Base-by-base conservation (phyloP, 2,113 vertebrate genomes). In the Notothenia rossii region DNA sequence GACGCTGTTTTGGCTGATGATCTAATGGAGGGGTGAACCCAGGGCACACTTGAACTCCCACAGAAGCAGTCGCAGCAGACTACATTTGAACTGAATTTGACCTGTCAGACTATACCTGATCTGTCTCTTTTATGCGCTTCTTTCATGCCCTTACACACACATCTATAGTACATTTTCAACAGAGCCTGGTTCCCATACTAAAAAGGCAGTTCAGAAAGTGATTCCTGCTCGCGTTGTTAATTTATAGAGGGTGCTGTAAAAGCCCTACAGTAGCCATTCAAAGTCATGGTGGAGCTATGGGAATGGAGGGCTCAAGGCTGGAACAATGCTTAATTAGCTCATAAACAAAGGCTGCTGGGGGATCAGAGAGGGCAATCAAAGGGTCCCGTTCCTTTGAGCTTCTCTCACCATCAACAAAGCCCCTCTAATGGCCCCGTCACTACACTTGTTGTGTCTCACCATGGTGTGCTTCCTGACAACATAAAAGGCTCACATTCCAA, bases 241-340 rank as follows among this genome's bases (percentile, higher is more conserved):
- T 82, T 83, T 86, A 91, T 84, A 86, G 69, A 74, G 81, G 65
- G 85, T 65, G 88, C 72, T 63, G 67, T 92, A 94, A 92, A 94
- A 86, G 59, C 66, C 55, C 75, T 87, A 90, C 90, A 82, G 88
- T 89, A 91, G 75, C 63, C 71, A 88, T 86, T 83, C 75, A 88
- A 87, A 86, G 86, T 84, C 85, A 84, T 25, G 46, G 76, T 81
- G 80, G 82, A 15, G 48, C 79, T 82, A 56, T 82, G 62, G 88
- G 68, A 78, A 85, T 18, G 58, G 36, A 69, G 62, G 65, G 67
- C 75, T 82, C 0, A 9, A 77, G 85, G 79, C 76, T 78, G 54
- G 46, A 90, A 93, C 92, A 94, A 95, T 95, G 82, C 92, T 94
- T 94, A 94, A 95, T 95, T 94, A 94, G 93, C 93, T 92, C 92